Conservation (phyloP, 2,797 vertebrate species). For the Danio kyathit region DNA sequence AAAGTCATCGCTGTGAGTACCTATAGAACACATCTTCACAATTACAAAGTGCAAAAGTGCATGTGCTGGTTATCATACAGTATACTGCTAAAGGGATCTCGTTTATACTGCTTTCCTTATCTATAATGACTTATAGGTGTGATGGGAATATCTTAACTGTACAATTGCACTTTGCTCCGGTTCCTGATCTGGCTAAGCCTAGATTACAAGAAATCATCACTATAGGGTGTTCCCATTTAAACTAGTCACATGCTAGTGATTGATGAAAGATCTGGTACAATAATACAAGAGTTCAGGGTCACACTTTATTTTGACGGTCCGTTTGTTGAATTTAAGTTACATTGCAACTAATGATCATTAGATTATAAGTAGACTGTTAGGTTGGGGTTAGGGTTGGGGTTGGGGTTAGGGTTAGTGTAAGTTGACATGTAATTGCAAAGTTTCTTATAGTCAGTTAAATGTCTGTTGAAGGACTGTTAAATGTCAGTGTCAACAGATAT, state of each 20-base stretch:
- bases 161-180: not conserved
- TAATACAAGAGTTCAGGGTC: conserved; percentile 16
- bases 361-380: no score
- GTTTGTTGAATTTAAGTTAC: no score
- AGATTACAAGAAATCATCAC: conserved; percentile 20
- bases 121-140: conserved; percentile 11
- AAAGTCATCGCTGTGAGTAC: conserved; percentile 90
- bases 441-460: no score
- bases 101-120: conserved; percentile 34
- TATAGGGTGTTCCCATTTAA: not conserved
- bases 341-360: no score
- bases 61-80: conserved; percentile 36
- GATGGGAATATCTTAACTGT: not conserved
- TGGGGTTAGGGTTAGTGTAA: no score
- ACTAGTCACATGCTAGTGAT: not conserved
- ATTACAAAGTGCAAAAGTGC: conserved; percentile 36
- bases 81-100: conserved; percentile 21
- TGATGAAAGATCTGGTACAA: not conserved
- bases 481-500: no score
- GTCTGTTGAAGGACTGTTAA: no score
- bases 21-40: not conserved
- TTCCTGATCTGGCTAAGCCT: not conserved
- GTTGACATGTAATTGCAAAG: no score
- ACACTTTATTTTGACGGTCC: no score
- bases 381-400: no score